phyloP scores from a whole-genome alignment of 2,888 invertebrate species.

The Apotomis turbidana region DNA sequence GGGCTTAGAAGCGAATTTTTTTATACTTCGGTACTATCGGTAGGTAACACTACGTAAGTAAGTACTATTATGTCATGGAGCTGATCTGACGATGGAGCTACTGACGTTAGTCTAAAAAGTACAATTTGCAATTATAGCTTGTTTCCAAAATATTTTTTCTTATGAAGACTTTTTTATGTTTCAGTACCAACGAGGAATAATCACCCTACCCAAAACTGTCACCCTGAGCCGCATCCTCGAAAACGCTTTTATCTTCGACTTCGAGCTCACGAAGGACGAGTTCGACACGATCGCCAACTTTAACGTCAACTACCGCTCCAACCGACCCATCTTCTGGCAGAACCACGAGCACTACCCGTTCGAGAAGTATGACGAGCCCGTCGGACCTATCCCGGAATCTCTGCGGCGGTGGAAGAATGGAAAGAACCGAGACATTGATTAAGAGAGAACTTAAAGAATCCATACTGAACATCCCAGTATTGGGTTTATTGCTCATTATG shows the following conservation, averaged over 20 bases:
- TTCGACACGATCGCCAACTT: conserved; percentile 57
- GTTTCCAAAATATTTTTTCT: conserved; percentile 47
- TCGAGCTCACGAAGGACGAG: conserved; percentile 59
- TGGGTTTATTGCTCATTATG: no score
- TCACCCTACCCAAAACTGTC: conserved; percentile 65
- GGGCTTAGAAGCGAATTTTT: no score
- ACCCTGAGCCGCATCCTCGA: conserved; percentile 62
- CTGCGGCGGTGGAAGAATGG: conserved; percentile 40
- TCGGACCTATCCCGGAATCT: conserved; percentile 27
- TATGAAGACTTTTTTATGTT: conserved; percentile 38
- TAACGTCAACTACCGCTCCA: conserved; percentile 63
- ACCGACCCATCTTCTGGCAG: conserved; percentile 59
- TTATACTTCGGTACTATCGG: no score
- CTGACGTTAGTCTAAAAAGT: no score
- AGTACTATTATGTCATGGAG: no score
- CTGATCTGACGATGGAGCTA: no score
- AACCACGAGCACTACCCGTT: conserved; percentile 61
- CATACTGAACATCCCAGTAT: no score
- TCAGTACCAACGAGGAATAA: conserved; percentile 68
- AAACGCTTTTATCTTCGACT: conserved; percentile 72
- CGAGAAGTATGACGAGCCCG: conserved; percentile 49
- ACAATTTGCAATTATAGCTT: no score
- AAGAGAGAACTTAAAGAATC: not conserved
- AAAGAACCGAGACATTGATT: conserved; percentile 35
- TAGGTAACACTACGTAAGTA: no score